A percentile compares a stretch with the other conserved stretches of the same genome.
Evolutionary conservation across 2,113 vertebrate species (phyloP).

Genomic region (Colossoma macropomum): DNA sequence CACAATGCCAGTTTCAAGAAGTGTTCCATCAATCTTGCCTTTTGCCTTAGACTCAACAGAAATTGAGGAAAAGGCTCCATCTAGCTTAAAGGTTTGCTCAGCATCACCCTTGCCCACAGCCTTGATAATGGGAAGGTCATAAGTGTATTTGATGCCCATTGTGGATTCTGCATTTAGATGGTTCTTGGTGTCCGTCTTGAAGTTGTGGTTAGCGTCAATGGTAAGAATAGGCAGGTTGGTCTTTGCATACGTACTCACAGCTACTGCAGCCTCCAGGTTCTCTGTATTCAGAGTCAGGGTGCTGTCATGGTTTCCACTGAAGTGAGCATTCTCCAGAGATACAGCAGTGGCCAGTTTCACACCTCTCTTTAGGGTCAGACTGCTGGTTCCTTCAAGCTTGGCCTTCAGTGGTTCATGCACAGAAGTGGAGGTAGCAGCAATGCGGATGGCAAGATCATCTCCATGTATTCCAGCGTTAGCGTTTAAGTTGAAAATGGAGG

Average conservation of each 20-base stretch:
- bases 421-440: conserved; percentile 84
- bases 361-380: conserved; percentile 85
- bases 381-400: conserved; percentile 88
- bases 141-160: conserved; percentile 77
- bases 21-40: conserved; percentile 75
- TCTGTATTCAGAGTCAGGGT: conserved; percentile 80
- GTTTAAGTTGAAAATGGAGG: conserved; percentile 84
- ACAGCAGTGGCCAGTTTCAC: conserved; percentile 87
- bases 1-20: conserved; percentile 72
- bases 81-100: conserved; percentile 80
- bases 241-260: conserved; percentile 75
- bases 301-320: conserved; percentile 86
- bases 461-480: conserved; percentile 81
- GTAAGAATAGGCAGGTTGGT: conserved; percentile 75
- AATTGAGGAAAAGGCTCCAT: conserved; percentile 78
- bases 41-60: conserved; percentile 81
- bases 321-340: conserved; percentile 80
- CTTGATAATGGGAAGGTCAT: conserved; percentile 73
- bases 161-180: conserved; percentile 79
- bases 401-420: conserved; percentile 82
- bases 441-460: conserved; percentile 83
- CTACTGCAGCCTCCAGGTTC: conserved; percentile 74
- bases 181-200: conserved; percentile 81
- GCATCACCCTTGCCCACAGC: conserved; percentile 74
- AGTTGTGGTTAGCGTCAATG: conserved; percentile 83